phyloP scores from a whole-genome alignment of 64 coral and sea anemone genomes.

The Acropora yongei region DNA sequence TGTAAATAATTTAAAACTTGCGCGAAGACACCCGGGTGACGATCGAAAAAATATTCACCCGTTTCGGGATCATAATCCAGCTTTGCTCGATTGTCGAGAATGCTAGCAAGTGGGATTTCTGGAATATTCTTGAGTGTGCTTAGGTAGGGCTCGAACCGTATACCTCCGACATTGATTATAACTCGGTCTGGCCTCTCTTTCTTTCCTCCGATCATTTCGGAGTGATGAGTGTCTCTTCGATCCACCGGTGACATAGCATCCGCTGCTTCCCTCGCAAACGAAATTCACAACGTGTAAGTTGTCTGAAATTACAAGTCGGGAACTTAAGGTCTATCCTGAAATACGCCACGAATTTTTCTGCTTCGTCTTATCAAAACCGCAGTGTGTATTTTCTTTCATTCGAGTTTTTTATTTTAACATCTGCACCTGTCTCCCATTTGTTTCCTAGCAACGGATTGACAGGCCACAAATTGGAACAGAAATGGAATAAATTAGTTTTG shows the following conservation, averaged over 20 bases:
- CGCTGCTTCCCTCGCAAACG: no score
- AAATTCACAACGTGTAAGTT: neutral
- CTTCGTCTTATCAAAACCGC: neutral
- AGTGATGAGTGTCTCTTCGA: constrained; percentile 28
- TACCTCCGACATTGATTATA: constrained; percentile 91
- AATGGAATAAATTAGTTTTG: neutral
- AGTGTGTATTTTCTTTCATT: constrained; percentile 1
- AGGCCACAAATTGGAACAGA: neutral
- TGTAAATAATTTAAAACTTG: constrained; percentile 98
- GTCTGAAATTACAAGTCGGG: neutral
- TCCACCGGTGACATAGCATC: constrained; percentile 51
- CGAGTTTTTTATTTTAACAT: constrained; percentile 1
- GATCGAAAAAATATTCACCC: constrained; percentile 97
- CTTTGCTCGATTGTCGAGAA: constrained; percentile 85
- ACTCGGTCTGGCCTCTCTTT: constrained; percentile 80
- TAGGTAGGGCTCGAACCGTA: constrained; percentile 85
- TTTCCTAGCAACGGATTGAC: constrained; percentile 3
- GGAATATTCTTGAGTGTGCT: constrained; percentile 93
- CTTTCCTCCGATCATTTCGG: constrained; percentile 24
- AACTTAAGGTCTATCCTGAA: neutral
- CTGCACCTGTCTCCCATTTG: constrained; percentile 5
- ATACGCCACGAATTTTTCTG: neutral
- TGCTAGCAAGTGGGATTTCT: constrained; percentile 86
- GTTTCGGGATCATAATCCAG: constrained; percentile 92
- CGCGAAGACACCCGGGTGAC: constrained; percentile 94